Evolutionary conservation across 2,797 vertebrate genomes (phyloP).

Genomic region (Malurus splendens): DNA sequence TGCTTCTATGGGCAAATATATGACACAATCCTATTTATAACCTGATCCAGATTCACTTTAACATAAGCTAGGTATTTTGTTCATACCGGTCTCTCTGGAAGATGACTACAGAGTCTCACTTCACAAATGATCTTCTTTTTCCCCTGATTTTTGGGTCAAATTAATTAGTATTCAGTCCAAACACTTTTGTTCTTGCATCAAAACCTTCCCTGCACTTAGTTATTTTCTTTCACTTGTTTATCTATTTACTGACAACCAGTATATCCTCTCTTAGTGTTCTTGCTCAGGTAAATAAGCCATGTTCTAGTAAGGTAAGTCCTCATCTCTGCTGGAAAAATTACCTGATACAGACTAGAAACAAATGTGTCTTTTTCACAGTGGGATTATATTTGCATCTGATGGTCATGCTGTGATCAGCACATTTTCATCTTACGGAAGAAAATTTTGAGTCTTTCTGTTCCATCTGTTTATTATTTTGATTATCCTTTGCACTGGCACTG

Average conservation of each 20-base stretch:
- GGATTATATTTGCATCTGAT: conserved; percentile 2
- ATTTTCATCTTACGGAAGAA: not conserved
- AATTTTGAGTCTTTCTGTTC: not conserved
- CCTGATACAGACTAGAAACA: not conserved
- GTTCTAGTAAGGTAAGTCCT: not conserved
- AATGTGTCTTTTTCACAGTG: conserved; percentile 30
- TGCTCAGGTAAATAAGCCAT: not conserved
- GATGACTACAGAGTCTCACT: not conserved
- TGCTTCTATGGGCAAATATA: not conserved
- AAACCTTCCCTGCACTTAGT: not conserved
- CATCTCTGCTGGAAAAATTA: conserved; percentile 21
- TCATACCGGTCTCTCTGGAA: not conserved
- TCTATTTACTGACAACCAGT: not conserved
- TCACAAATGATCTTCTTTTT: not conserved
- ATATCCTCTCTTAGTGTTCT: not conserved
- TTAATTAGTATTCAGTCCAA: not conserved
- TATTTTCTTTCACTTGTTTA: not conserved
- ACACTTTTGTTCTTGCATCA: not conserved
- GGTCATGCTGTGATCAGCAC: conserved; percentile 7
- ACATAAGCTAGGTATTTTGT: not conserved
- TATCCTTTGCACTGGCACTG: not conserved
- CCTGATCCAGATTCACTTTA: not conserved
- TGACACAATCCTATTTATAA: not conserved
- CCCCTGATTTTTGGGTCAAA: not conserved
- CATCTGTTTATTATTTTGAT: not conserved